Percentiles rank a stretch among this genome's conserved stretches.
phyloP scores from a whole-genome alignment of 2,113 vertebrate species.

The Bufo gargarizans region DNA sequence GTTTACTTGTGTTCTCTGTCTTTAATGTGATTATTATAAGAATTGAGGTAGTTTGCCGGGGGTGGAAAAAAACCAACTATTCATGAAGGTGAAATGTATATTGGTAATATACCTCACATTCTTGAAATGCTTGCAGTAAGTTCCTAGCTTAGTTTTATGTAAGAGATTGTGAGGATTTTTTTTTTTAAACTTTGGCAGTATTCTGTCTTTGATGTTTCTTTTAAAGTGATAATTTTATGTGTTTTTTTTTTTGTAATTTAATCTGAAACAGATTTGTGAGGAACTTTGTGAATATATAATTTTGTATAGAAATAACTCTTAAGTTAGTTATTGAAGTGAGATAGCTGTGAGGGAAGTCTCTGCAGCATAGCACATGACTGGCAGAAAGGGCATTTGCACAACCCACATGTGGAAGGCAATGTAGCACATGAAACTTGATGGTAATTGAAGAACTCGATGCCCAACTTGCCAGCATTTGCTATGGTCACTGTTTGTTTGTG shows the following conservation, averaged over 20 bases:
- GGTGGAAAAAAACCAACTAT: conserved; percentile 53
- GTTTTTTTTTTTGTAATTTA: conserved; percentile 70
- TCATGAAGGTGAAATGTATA: conserved; percentile 56
- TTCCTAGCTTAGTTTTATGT: conserved; percentile 64
- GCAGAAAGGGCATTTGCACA: conserved; percentile 23
- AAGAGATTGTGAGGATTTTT: conserved; percentile 23
- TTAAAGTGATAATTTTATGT: conserved; percentile 59
- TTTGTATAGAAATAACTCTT: conserved; percentile 46
- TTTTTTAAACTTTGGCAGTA: conserved; percentile 62
- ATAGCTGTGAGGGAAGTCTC: background rate
- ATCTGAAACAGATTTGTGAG: conserved; percentile 69
- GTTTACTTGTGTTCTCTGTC: conserved; percentile 87
- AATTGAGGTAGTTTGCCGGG: conserved; percentile 68
- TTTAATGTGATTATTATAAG: conserved; percentile 81
- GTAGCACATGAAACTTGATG: background rate
- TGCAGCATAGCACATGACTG: conserved; percentile 4
- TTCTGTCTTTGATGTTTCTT: conserved; percentile 60
- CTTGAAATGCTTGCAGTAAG: conserved; percentile 61
- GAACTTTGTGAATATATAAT: conserved; percentile 50
- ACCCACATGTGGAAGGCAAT: background rate
- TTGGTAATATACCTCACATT: conserved; percentile 62
- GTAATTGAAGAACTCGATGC: too few species aligned
- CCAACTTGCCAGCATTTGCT: background rate
- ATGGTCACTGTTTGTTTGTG: conserved; percentile 11
- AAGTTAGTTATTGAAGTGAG: conserved; percentile 3